Evolutionary conservation across 2,113 vertebrate species (phyloP), one percentile per base, ranked within the genome.

Genomic region (Rousettus leschenaultii): DNA sequence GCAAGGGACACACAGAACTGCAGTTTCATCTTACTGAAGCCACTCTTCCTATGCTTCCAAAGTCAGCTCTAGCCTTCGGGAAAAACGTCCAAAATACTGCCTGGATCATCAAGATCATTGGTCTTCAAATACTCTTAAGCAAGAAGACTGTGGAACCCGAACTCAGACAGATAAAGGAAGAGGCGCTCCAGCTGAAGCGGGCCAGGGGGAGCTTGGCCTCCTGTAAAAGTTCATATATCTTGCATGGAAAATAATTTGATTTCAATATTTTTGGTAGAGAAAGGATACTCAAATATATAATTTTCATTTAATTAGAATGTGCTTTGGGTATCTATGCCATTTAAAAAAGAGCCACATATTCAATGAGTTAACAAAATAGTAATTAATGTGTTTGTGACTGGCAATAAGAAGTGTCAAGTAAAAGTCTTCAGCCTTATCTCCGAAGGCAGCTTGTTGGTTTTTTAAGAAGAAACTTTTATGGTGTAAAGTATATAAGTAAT

Each of bases 271-370:
- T n/a, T 59, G 61, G 18, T 63, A 92, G 53, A 15, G 65, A 24
- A 13, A 91, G 7, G 12, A 28, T 73, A 73, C 53, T 70, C 45
- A 91, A 89, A 53, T 86, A 71, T 70, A 82, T 9, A 40, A 86
- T 78, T 94, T 94, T 70, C 86, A 84, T 59, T 92, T 94, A 80
- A 89, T 55, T 86, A 91, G 3, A 18, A 84, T 55, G 9, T 18
- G 16, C 73, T 53, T 63, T 48, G 24, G 80, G 93, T 65, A 13
- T 40, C 24, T n/a, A 86, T 13, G 63, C 33, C 18, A 61, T 74
- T 96, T 19, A 24, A 55, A 78, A 94, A 80, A 95, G 30, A 93
- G 26, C 33, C 48, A 75, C 13, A 91, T 94, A 59, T 65, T 90
- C 57, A 86, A 21, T 78, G 10, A 22, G 7, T 93, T 91, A 83